Percentiles rank a stretch among this genome's conserved stretches.
These are phyloP conservation scores for Poeciliopsis occidentalis DNA, from an alignment of 2,113 vertebrate genomes.

Conservation along the genomic window DNA sequence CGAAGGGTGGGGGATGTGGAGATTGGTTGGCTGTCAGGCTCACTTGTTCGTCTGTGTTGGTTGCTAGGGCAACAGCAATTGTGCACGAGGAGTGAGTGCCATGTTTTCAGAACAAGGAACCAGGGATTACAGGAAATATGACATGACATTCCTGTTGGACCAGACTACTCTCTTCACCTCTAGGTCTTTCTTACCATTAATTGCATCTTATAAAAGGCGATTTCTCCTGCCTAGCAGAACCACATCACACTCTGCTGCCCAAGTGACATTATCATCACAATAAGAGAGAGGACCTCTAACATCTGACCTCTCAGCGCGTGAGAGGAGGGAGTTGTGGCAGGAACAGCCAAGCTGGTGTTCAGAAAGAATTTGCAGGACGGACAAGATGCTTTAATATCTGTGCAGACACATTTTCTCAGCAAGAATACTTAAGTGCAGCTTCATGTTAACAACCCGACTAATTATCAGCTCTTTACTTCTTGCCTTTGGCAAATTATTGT, in stretches of 20 bases:
- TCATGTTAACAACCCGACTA: slow-evolving; percentile 16
- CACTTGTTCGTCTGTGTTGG: slow-evolving; percentile 79
- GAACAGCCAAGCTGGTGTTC: slow-evolving; percentile 56
- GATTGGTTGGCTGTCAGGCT: slow-evolving; percentile 78
- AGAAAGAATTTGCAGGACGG: slow-evolving; percentile 44
- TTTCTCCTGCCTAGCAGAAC: slow-evolving; percentile 51
- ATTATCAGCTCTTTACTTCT: background rate
- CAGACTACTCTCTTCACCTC: slow-evolving; percentile 48
- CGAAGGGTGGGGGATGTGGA: slow-evolving; percentile 57
- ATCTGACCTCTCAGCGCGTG: slow-evolving; percentile 78
- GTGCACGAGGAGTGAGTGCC: slow-evolving; percentile 64
- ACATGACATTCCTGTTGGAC: slow-evolving; percentile 79
- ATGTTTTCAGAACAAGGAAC: slow-evolving; percentile 80
- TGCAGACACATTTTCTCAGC: slow-evolving; percentile 33
- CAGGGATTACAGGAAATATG: slow-evolving; percentile 85
- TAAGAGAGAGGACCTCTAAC: slow-evolving; percentile 82
- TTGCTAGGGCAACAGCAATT: slow-evolving; percentile 75
- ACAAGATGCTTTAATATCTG: slow-evolving; percentile 58
- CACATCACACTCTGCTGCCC: slow-evolving; percentile 64
- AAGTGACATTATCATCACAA: slow-evolving; percentile 86
- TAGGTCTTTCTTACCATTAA: slow-evolving; percentile 32
- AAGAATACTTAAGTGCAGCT: slow-evolving; percentile 9
- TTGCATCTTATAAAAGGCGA: slow-evolving; percentile 49
- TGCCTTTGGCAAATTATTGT: background rate
- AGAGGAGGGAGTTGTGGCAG: slow-evolving; percentile 56